A percentile compares a stretch with the other conserved stretches of the same genome.
phyloP scores from a whole-genome alignment of 2,113 vertebrate genomes.

The Crocuta crocuta region DNA sequence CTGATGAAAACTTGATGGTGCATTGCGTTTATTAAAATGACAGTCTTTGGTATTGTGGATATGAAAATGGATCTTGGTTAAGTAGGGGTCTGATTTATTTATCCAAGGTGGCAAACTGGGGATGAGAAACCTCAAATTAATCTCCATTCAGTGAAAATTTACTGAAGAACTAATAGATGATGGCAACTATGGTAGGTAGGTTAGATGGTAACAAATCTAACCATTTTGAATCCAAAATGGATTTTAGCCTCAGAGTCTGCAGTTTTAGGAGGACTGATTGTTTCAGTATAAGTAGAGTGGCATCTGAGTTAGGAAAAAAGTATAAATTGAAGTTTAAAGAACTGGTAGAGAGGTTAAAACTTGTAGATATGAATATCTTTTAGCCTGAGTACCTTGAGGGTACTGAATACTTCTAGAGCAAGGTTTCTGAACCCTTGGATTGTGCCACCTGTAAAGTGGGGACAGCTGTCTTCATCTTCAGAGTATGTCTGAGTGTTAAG shows the following conservation, averaged over 20 bases:
- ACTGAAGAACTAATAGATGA: not conserved
- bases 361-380: not conserved
- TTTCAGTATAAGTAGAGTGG: not conserved
- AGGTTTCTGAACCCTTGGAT: not conserved
- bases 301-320: not conserved
- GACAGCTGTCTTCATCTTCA: not conserved
- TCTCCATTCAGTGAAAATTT: not conserved
- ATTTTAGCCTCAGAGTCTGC: not conserved
- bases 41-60: not conserved
- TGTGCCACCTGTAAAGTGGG: not conserved
- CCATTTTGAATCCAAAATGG: not conserved
- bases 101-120: not conserved
- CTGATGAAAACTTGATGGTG: not conserved
- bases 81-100: constrained; percentile 31
- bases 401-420: not conserved
- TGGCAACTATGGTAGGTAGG: not conserved
- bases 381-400: not conserved
- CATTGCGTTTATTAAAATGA: not conserved
- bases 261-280: not conserved
- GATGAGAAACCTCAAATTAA: not conserved
- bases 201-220: not conserved
- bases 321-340: not conserved
- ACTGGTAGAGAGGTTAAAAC: not conserved
- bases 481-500: not conserved
- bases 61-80: constrained; percentile 38